Base-by-base conservation (phyloP, 2,888 invertebrate species). In the Chymomyza procnemis region DNA sequence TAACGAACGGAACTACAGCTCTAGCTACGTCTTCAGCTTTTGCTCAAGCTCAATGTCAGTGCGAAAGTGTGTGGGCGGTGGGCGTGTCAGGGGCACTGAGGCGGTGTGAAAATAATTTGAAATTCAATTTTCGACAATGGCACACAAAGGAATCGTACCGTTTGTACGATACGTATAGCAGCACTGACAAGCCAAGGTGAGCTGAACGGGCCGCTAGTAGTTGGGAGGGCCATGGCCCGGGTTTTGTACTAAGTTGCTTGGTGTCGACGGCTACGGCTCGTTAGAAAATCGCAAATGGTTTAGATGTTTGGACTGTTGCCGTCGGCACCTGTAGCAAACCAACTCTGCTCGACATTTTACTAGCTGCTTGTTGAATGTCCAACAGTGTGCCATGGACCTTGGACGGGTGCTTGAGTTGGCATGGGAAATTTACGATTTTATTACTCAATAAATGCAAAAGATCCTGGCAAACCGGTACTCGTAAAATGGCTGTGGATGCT, bases 81-180 rank as follows among this genome's bases (percentile, higher is more conserved):
- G 34, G 34, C 34, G 64, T 67, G 61, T 67, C 64, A 66, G 65
- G 72, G 67, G 74, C 68, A 68, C 66, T 73, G 73, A 72, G 71
- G 82, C 82, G 80, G 82, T 84, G 85, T 83, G 84, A 83, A 84
- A 83, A 85, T 85, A 83, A 84, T 84, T 84, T 84, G 83, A 84
- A 84, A 84, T 85, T 84, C 84, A 84, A 85, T 84, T 84, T 84
- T 84, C 84, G 85, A 83, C 84, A 84, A 84, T 85, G 85, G 84
- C 80, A 81, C 84, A 84, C 84, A 84, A 81, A 84, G 84, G 84
- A 84, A 85, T 83, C 82, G 74, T 79, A 62, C 56, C 50, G 58
- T 66, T 22, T 55, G 22, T n/a, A n/a, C n/a, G n/a, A n/a, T n/a
- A n/a, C n/a, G n/a, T n/a, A n/a, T n/a, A n/a, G 22, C 21, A 18